Conservation (phyloP, 35 echinoderm and acorn worm genomes). For the Stichopus chloronotus region DNA sequence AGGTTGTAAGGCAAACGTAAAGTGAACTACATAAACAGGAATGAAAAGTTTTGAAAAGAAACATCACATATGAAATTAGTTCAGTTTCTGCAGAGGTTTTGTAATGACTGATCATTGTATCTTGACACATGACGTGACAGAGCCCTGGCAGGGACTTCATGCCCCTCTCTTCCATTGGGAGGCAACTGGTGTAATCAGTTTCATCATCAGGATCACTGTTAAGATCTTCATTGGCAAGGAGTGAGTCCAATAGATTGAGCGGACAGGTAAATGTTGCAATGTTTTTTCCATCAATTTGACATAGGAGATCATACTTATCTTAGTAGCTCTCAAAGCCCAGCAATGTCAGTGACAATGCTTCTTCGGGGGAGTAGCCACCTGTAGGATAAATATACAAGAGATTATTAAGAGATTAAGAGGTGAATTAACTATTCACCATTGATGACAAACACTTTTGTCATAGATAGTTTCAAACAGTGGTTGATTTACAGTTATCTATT, state of each 20-base stretch:
- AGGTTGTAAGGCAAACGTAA: neutral
- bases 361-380: neutral
- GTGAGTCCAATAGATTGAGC: neutral
- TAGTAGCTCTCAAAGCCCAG: neutral
- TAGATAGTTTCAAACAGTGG: no score
- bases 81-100: slow-evolving; percentile 9
- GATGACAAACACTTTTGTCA: no score
- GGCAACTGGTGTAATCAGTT: neutral
- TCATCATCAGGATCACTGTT: slow-evolving; percentile 23
- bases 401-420: no score
- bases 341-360: neutral
- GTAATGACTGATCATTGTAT: neutral
- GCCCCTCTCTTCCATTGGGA: neutral
- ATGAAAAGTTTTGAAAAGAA: slow-evolving; percentile 11
- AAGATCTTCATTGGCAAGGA: neutral
- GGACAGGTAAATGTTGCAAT: slow-evolving; percentile 24
- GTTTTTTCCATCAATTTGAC: neutral
- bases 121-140: neutral
- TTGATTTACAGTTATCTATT: no score
- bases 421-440: no score
- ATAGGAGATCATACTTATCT: neutral
- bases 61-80: neutral
- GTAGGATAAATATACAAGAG: neutral
- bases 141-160: neutral
- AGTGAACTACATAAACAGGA: neutral